Base-by-base conservation (phyloP, 2,888 invertebrate species). In the Cheilosia vulpina region DNA sequence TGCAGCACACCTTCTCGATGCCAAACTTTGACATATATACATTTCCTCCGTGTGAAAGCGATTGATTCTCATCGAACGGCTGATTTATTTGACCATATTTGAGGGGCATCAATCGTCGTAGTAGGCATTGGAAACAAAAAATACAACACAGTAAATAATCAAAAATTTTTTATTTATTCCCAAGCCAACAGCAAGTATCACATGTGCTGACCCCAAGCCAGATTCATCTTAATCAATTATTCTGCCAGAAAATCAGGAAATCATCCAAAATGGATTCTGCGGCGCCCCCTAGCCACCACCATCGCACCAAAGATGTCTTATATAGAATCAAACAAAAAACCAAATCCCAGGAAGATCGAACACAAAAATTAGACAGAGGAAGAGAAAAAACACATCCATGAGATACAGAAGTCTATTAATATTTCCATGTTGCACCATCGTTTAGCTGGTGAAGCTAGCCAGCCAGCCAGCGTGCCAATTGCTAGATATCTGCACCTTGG, bases 181-280 rank as follows among this genome's bases (percentile, higher is more conserved):
- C 47, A 53, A 55, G 65, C 60, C 15, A 38, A 77, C 52, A 47
- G 60, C 47, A 69, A 65, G 81, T 57, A 60, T 58, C 63, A 71
- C 69, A 82, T 62, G 45, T 62, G 60, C 90, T 91, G 92, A 91
- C 91, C 91, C 88, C 90, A 90, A 89, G 90, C 89, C 91, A 90
- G 91, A 91, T 91, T 91, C 91, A 91, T 91, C 92, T 91, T 91
- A 91, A 91, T 91, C 91, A 91, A 91, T 91, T 91, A 91, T 90
- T 85, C 85, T 85, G 85, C 76, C 85, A 85, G 69, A 80, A 81
- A 71, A 85, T 85, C 71, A 80, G 82, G 82, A 78, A 87, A 87
- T 80, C 78, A 78, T 73, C 87, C 72, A 41, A 77, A 85, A 80
- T 60, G 47, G 66, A 68, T 60, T 77, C 50, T 38, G 41, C 34